These are phyloP conservation scores for Callocephalon fimbriatum DNA, from an alignment of 2,113 vertebrate genomes.

Conservation along the genomic window DNA sequence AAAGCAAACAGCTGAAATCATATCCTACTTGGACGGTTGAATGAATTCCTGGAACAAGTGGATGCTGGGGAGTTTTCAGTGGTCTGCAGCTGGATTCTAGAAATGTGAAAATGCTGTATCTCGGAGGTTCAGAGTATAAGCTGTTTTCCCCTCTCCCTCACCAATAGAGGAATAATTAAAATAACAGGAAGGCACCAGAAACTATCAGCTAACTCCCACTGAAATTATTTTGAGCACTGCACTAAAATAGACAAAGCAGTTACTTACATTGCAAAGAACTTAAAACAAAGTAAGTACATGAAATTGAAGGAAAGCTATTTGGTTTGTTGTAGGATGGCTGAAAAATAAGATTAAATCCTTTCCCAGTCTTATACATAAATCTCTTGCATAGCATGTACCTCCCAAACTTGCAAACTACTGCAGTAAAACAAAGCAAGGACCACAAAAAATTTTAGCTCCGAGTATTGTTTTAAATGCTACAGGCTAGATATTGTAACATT, in stretches of 20 bases:
- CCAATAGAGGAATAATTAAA: slow-evolving; percentile 41
- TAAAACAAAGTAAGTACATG: not conserved
- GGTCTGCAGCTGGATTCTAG: not conserved
- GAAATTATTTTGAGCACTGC: slow-evolving; percentile 53
- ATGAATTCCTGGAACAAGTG: slow-evolving; percentile 5
- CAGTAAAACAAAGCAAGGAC: not conserved
- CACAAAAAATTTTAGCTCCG: not conserved
- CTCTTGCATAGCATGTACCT: not conserved
- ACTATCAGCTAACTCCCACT: slow-evolving; percentile 51
- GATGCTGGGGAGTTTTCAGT: not conserved
- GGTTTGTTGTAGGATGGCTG: not conserved
- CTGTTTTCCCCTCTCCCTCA: not conserved
- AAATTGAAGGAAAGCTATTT: slow-evolving; percentile 17
- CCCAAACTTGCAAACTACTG: not conserved
- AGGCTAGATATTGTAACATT: not conserved
- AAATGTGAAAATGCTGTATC: slow-evolving; percentile 1
- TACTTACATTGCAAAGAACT: slow-evolving; percentile 16
- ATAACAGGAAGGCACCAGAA: slow-evolving; percentile 40
- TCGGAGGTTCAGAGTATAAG: slow-evolving; percentile 7
- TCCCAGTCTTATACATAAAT: not conserved
- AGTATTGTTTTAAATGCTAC: not conserved
- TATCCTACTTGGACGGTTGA: not conserved
- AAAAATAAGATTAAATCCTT: slow-evolving; percentile 15
- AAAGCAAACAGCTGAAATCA: slow-evolving; percentile 24
- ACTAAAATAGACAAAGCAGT: slow-evolving; percentile 46